Percentiles rank a stretch among this genome's conserved stretches.
phyloP scores from a whole-genome alignment of 2,113 vertebrate species.

The Apodemus sylvaticus region DNA sequence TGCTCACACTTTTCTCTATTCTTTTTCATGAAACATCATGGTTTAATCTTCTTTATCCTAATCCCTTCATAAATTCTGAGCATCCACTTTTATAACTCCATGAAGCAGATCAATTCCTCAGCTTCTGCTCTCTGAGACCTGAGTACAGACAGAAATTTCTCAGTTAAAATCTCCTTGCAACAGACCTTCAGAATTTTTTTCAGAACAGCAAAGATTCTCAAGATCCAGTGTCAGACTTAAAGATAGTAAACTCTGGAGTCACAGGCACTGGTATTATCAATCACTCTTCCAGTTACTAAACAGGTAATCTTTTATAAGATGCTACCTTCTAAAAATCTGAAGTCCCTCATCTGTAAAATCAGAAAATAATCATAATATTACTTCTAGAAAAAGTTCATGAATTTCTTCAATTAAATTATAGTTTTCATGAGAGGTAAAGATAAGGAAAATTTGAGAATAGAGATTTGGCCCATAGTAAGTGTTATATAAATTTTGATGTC shows the following conservation, averaged over 20 bases:
- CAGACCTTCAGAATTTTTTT: not conserved
- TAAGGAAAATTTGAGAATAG: not conserved
- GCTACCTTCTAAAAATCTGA: not conserved
- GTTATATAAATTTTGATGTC: not conserved
- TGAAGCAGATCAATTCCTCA: not conserved
- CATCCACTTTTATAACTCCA: conserved; percentile 5
- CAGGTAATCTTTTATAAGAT: not conserved
- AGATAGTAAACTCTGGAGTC: not conserved
- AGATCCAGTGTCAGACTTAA: not conserved
- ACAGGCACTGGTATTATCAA: not conserved
- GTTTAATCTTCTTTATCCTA: conserved; percentile 16
- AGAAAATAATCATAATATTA: not conserved
- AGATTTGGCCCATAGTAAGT: not conserved
- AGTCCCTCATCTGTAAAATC: not conserved
- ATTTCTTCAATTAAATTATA: not conserved
- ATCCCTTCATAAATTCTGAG: conserved; percentile 20
- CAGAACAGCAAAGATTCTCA: not conserved
- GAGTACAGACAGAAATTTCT: not conserved
- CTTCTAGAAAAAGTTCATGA: not conserved
- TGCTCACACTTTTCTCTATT: not conserved
- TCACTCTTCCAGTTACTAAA: not conserved
- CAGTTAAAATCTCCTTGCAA: not conserved
- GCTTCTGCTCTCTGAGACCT: conserved; percentile 5
- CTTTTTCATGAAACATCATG: conserved; percentile 13
- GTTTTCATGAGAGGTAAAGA: not conserved